phyloP scores from a whole-genome alignment of 2,888 invertebrate species.

The Machimus rusticus region DNA sequence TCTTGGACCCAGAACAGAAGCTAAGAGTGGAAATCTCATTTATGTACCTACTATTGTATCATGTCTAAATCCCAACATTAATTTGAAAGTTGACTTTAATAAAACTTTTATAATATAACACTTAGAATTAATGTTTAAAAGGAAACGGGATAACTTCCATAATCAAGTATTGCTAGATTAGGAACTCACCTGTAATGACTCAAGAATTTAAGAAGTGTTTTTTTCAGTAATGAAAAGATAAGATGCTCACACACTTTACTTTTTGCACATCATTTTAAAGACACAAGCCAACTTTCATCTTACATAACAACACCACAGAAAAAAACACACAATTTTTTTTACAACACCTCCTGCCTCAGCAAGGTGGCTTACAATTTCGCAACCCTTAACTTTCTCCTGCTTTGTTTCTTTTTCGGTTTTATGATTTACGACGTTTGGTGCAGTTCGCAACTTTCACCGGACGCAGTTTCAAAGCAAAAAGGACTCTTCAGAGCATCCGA shows the following conservation, averaged over 20 bases:
- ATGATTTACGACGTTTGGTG: conserved; percentile 22
- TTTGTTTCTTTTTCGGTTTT: background rate
- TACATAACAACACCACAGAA: background rate
- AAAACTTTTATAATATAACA: no score
- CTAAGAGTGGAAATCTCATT: no score
- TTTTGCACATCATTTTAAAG: background rate
- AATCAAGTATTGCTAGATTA: no score
- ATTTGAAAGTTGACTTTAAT: no score
- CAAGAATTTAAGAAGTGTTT: no score
- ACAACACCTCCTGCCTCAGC: background rate
- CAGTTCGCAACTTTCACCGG: conserved; percentile 3
- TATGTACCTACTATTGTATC: no score
- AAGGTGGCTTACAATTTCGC: background rate
- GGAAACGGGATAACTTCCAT: no score
- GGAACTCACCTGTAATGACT: no score
- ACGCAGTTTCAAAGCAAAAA: background rate
- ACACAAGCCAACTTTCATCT: background rate
- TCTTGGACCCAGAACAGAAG: no score
- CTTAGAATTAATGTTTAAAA: no score
- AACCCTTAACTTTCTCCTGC: conserved; percentile 37
- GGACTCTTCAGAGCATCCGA: background rate
- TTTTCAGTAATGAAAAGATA: no score
- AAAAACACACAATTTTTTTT: background rate
- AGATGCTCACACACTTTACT: background rate
- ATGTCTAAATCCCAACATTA: no score